A percentile compares a stretch with the other conserved stretches of the same genome.
Conservation (phyloP, 1,140 invertebrate species). For the Epicauta chinensis region DNA sequence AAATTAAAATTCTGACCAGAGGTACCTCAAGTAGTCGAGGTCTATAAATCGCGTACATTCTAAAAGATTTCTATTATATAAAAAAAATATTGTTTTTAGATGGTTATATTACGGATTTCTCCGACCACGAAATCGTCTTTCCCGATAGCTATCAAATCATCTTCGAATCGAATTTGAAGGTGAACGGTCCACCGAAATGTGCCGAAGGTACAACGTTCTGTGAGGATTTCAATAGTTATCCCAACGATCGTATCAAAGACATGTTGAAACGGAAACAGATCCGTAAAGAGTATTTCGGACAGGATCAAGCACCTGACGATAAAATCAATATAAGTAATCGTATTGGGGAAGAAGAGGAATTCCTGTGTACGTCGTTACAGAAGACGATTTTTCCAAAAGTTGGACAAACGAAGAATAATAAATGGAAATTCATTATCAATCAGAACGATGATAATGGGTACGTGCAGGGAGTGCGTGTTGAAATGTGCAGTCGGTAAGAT, state of each 20-base stretch:
- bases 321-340: constrained; percentile 20
- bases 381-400: constrained; percentile 37
- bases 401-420: constrained; percentile 37
- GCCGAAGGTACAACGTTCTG: constrained; percentile 31
- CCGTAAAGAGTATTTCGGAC: constrained; percentile 27
- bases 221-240: constrained; percentile 33
- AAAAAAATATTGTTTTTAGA: constrained; percentile 2
- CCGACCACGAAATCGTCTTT: constrained; percentile 30
- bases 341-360: constrained; percentile 28
- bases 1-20: constrained; percentile 5
- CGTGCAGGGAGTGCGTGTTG: constrained; percentile 49
- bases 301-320: constrained; percentile 25
- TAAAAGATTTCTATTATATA: neutral
- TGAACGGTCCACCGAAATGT: constrained; percentile 27
- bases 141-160: constrained; percentile 24
- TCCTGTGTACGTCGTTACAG: constrained; percentile 27
- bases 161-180: constrained; percentile 6
- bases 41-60: neutral
- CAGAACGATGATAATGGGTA: constrained; percentile 44
- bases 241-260: constrained; percentile 25
- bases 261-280: constrained; percentile 21
- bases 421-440: constrained; percentile 54
- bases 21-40: neutral
- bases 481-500: constrained; percentile 48
- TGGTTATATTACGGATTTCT: neutral